phyloP scores from a whole-genome alignment of 2,113 vertebrate species.

The Oreochromis niloticus region DNA sequence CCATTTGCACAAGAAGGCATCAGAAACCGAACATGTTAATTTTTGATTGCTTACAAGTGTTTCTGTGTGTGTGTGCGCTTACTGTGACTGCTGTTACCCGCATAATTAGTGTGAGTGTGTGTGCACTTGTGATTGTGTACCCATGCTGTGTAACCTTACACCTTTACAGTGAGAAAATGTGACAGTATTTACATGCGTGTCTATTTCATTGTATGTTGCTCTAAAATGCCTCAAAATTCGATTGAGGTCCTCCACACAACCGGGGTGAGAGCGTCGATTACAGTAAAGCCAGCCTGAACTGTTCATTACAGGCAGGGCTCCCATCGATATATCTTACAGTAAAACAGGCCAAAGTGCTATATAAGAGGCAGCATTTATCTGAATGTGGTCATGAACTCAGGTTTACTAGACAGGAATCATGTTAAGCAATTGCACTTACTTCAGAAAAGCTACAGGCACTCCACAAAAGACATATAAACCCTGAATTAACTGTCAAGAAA shows the following conservation, averaged over 20 bases:
- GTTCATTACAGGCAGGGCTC: not conserved
- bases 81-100: not conserved
- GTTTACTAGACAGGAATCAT: not conserved
- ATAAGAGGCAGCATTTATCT: not conserved
- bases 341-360: not conserved
- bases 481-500: not conserved
- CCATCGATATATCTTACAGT: not conserved
- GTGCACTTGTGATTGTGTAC: not conserved
- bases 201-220: not conserved
- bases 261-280: not conserved
- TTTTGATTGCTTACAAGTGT: not conserved
- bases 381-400: not conserved
- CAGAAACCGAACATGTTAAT: not conserved
- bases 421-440: not conserved
- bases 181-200: not conserved
- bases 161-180: not conserved
- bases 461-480: not conserved
- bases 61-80: not conserved
- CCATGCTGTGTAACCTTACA: not conserved
- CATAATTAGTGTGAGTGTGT: not conserved
- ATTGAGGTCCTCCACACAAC: not conserved
- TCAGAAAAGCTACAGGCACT: not conserved
- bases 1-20: not conserved
- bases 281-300: not conserved
- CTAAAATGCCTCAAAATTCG: not conserved